Base-by-base conservation (phyloP, 2,797 vertebrate genomes). In the Hydrocynus forskahlii region DNA sequence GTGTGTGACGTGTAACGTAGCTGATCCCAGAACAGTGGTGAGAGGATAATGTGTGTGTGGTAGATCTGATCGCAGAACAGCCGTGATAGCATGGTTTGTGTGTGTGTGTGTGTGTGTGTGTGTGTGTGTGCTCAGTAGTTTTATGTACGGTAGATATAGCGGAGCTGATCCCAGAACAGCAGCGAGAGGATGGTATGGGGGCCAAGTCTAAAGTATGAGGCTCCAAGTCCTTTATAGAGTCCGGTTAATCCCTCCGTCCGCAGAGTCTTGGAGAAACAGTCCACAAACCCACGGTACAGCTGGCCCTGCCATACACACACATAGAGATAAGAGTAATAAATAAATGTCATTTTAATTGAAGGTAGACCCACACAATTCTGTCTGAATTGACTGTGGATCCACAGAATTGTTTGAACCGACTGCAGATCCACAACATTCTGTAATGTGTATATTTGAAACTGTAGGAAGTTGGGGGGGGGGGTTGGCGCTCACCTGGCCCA, bases 161-260 rank as follows among this genome's bases (percentile, higher is more conserved):
- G 93, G 1, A 95, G 87, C 82, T 95, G 92, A 29, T 94, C 91
- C 95, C 95, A 96, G 89, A 96, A 94, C 83, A 96, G 89, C 83
- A 96, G 76, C 7, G 93, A 95, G 80, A 96, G 91, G 54, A 95
- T 93, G 71, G 95, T 96, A 90, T 96, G 95, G 0, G 95, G 95
- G 1, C 95, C 95, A 0, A 96, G 86, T 12, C 95, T 90, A 89
- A 96, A 96, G 80, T 95, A 96, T 4, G 94, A 95, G 0, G 95
- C 95, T 78, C 94, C 95, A 45, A 95, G 76, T 29, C 95, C 95
- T 88, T 96, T 96, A 91, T 96, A 96, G 68, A 96, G 92, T 66
- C 95, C 95, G 0, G 40, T 80, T 57, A 95, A 4, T 4, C 95
- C 91, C 78, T 96, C 95, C 73, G 91, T 94, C 84, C 86, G 91